Evolutionary conservation across 1,140 invertebrate genomes (phyloP).

Genomic region (Drosophila nebulosa): DNA sequence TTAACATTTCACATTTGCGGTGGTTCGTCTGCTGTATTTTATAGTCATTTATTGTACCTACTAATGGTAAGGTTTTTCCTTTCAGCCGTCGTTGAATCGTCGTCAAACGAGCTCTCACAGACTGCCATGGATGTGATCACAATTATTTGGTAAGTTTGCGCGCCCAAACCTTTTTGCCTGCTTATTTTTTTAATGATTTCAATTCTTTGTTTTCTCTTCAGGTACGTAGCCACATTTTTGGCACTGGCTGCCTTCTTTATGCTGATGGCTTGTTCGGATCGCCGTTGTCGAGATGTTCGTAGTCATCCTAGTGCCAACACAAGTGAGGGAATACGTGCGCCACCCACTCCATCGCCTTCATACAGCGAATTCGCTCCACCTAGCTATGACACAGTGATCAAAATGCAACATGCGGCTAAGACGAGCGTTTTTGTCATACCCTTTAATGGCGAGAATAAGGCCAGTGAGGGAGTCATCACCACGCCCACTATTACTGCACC

Average conservation of each 20-base stretch:
- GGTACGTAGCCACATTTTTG: slow-evolving; percentile 77
- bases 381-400: slow-evolving; percentile 77
- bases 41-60: background rate
- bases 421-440: slow-evolving; percentile 75
- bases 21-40: background rate
- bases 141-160: slow-evolving; percentile 80
- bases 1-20: background rate
- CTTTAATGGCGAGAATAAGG: slow-evolving; percentile 46
- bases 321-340: slow-evolving; percentile 45
- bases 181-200: too few species aligned
- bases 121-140: slow-evolving; percentile 80
- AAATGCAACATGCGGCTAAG: slow-evolving; percentile 72
- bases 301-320: slow-evolving; percentile 27
- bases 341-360: slow-evolving; percentile 77
- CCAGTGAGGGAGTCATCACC: slow-evolving; percentile 15
- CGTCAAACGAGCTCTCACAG: slow-evolving; percentile 68
- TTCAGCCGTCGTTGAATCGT: slow-evolving; percentile 46
- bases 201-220: too few species aligned
- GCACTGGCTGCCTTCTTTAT: slow-evolving; percentile 77
- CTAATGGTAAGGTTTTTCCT: background rate
- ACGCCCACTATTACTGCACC: slow-evolving; percentile 1
- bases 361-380: slow-evolving; percentile 80
- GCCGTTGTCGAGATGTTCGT: slow-evolving; percentile 56
- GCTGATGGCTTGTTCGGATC: slow-evolving; percentile 79
- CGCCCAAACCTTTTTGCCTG: too few species aligned